Base-by-base conservation (phyloP, 2,888 invertebrate genomes). In the Amblyteles armatorius region DNA sequence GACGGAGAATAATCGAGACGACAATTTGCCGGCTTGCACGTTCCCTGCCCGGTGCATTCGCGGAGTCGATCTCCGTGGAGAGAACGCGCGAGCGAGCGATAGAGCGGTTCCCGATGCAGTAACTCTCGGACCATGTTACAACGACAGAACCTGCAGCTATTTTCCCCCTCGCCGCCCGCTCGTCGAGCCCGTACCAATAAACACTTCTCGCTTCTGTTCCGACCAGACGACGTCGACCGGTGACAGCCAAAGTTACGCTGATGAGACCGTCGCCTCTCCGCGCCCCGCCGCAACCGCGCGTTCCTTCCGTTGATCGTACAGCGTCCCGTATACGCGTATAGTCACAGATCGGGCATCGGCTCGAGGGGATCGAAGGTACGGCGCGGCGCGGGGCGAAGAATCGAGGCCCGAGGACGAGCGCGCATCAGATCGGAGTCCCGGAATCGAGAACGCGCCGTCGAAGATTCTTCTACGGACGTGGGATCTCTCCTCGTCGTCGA, bases 221-320 rank as follows among this genome's bases (percentile, higher is more conserved):
- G 33, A 63, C 86, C 57, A 69, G 52, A 67, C 79, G 77, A 77
- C 67, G 71, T 71, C 79, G 55, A 65, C 79, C 72, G 57, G 63
- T 29, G 88, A 90, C 90, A 90, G 88, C 86, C 87, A 87, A 89
- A 91, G 91, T 91, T 91, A 91, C 91, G 89, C 90, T 91, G 90
- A 91, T 91, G 91, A 91, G 90, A 83, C 71, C 79, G 33, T 68
- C 76, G 74, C 57, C 65, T 79, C 78, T 69, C 76, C 63, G 40
- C 48, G 67, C 67, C 55, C 65, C 65, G 13, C 55, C 16, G 67
- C 71, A 26, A 68, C 65, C 22, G 36, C 60, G 48, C 13, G 69
- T 68, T 72, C 72, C 84, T 72, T 60, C 77, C 44, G 55, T 74
- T 52, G 63, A 78, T 65, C 36, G 69, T 76, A 48, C 57, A 36